These are phyloP conservation scores for Daboia siamensis DNA, from an alignment of 2,113 vertebrate genomes.

Conservation along the genomic window DNA sequence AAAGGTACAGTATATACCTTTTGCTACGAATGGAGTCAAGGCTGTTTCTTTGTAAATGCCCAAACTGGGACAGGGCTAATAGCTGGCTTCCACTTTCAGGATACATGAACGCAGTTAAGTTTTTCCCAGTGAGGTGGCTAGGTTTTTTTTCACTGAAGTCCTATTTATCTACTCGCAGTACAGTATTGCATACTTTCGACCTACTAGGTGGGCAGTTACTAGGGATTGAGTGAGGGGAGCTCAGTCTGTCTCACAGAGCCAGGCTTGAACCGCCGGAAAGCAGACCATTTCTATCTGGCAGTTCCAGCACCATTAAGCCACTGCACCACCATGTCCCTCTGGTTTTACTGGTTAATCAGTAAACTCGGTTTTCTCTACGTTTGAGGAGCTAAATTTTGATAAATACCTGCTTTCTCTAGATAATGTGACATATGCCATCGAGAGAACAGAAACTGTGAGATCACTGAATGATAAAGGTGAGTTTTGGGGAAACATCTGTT, in stretches of 20 bases:
- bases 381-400: neutral
- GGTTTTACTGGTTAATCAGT: neutral
- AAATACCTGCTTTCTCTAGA: neutral
- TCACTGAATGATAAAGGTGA: slow-evolving; percentile 9
- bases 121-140: neutral
- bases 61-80: neutral
- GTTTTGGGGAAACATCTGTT: neutral
- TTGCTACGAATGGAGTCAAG: neutral
- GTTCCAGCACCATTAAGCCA: neutral
- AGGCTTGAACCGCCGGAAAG: neutral
- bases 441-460: neutral
- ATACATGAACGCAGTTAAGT: neutral
- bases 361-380: neutral
- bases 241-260: neutral
- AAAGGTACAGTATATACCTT: neutral
- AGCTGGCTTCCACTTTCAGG: neutral
- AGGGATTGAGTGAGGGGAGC: neutral
- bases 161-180: neutral
- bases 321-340: neutral
- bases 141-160: neutral
- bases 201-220: neutral
- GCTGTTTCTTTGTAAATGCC: neutral
- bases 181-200: neutral
- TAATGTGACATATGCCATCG: neutral
- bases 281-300: neutral